Percentiles rank a stretch among this genome's conserved stretches.
These are phyloP conservation scores for Chloromyia formosa DNA, from an alignment of 2,888 invertebrate genomes.

Conservation along the genomic window DNA sequence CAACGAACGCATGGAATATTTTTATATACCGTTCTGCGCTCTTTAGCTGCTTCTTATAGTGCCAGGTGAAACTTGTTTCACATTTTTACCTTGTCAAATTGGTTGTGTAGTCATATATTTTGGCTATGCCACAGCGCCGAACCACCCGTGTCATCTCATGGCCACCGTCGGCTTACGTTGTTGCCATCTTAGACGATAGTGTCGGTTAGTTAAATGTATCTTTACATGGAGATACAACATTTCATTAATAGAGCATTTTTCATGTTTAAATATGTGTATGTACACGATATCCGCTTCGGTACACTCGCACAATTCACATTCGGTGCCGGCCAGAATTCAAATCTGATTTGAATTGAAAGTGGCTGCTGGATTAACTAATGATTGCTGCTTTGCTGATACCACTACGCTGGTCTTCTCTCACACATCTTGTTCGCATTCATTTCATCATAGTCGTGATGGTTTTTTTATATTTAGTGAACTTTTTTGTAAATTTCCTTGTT, in stretches of 20 bases:
- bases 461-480: constrained; percentile 15
- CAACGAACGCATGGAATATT: constrained; percentile 22
- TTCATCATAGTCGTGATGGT: background rate
- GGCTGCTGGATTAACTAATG: too few species aligned
- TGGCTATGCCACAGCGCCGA: too few species aligned
- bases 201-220: too few species aligned
- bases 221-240: too few species aligned
- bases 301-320: too few species aligned
- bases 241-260: too few species aligned
- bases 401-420: too few species aligned
- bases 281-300: background rate
- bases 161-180: constrained; percentile 1
- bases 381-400: background rate
- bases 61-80: constrained; percentile 42
- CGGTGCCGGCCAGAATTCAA: constrained; percentile 17
- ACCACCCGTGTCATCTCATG: too few species aligned
- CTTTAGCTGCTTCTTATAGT: too few species aligned
- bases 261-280: background rate
- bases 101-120: too few species aligned
- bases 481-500: constrained; percentile 26
- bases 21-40: constrained; percentile 17
- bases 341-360: constrained; percentile 20
- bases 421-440: background rate
- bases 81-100: constrained; percentile 40
- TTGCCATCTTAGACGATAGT: too few species aligned